A percentile compares a stretch with the other conserved stretches of the same genome.
Evolutionary conservation across 37 sponge, comb jelly and placozoan species (phyloP).

Genomic region (Aplysina aerophoba): DNA sequence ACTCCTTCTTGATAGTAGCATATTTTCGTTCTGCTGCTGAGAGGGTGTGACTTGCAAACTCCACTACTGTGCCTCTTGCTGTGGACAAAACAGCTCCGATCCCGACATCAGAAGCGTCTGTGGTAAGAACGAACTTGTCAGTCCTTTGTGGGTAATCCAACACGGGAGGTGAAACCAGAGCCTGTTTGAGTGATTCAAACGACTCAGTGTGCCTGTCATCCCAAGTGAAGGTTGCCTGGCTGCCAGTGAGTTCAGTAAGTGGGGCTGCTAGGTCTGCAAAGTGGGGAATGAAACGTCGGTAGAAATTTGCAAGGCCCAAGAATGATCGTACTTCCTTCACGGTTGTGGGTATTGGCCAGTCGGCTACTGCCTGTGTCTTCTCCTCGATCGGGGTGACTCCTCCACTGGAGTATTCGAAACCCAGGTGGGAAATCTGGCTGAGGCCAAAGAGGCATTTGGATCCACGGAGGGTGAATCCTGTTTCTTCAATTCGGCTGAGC

Average conservation of each 20-base stretch:
- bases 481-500: background rate
- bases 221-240: background rate
- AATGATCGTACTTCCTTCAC: background rate
- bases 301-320: constrained; percentile 17
- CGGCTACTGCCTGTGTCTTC: background rate
- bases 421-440: background rate
- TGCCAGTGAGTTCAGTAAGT: constrained; percentile 19
- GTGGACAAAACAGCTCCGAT: constrained; percentile 18
- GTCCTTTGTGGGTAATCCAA: background rate
- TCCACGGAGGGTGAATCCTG: constrained; percentile 28
- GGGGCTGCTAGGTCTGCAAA: constrained; percentile 25
- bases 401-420: background rate
- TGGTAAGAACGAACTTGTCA: constrained; percentile 15
- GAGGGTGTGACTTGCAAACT: constrained; percentile 11
- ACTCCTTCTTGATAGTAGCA: constrained; percentile 30
- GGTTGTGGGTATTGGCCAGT: constrained; percentile 19
- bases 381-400: constrained; percentile 2
- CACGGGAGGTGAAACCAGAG: constrained; percentile 1
- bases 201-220: background rate
- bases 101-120: constrained; percentile 30
- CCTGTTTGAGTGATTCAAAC: background rate
- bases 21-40: constrained; percentile 5
- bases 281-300: constrained; percentile 12
- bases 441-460: constrained; percentile 20
- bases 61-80: constrained; percentile 4